Conservation (phyloP, 1,140 invertebrate species). For the Andricus grossulariae region DNA sequence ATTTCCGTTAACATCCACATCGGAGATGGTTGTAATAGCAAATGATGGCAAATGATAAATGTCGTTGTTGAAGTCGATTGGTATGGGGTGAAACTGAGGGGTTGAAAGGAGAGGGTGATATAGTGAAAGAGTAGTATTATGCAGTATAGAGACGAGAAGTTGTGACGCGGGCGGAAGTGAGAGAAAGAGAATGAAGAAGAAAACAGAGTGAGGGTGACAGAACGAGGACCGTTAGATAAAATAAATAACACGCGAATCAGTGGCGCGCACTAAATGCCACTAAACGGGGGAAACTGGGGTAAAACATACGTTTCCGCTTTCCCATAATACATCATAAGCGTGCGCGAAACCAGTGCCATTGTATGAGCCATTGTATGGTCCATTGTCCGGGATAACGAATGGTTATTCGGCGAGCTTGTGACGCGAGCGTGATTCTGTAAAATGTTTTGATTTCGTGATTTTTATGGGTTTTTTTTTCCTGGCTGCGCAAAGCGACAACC, state of each 20-base stretch:
- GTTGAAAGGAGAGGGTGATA: constrained; percentile 41
- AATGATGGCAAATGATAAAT: constrained; percentile 64
- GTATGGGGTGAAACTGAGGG: constrained; percentile 41
- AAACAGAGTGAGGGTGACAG: constrained; percentile 37
- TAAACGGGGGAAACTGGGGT: constrained; percentile 70
- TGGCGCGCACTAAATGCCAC: constrained; percentile 69
- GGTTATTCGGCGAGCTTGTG: constrained; percentile 47
- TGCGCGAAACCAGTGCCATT: constrained; percentile 63
- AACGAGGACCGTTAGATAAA: constrained; percentile 39
- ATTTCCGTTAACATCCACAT: constrained; percentile 64
- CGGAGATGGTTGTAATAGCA: constrained; percentile 41
- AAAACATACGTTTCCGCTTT: constrained; percentile 74
- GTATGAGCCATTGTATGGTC: constrained; percentile 59
- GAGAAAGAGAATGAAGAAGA: constrained; percentile 38
- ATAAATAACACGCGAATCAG: constrained; percentile 64
- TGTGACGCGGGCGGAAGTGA: constrained; percentile 32
- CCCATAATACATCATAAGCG: constrained; percentile 71
- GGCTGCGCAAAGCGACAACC: constrained; percentile 14
- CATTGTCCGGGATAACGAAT: constrained; percentile 64
- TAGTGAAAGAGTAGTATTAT: constrained; percentile 38
- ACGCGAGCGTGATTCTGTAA: constrained; percentile 44
- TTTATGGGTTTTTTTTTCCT: constrained; percentile 42
- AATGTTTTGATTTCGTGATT: constrained; percentile 60
- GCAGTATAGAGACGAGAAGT: constrained; percentile 34
- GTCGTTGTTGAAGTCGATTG: constrained; percentile 59